Evolutionary conservation across 2,797 vertebrate species (phyloP).

Genomic region (Menidia menidia): DNA sequence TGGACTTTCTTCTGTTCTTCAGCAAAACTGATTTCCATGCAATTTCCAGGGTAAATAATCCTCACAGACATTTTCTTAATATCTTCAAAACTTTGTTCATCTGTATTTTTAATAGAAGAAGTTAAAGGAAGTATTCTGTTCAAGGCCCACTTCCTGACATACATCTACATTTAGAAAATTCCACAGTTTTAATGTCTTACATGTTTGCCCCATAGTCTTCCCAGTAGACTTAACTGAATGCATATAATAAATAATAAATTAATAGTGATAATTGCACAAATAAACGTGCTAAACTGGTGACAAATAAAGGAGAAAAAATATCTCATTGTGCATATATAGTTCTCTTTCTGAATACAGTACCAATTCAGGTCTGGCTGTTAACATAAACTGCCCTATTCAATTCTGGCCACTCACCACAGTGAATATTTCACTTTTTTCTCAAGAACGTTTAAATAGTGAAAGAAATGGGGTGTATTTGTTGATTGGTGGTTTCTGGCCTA

Average conservation of each 20-base stretch:
- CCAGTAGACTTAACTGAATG: background rate
- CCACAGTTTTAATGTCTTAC: background rate
- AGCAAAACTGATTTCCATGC: conserved; percentile 38
- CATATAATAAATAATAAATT: conserved; percentile 1
- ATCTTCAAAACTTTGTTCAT: conserved; percentile 54
- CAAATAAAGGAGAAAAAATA: conserved; percentile 28
- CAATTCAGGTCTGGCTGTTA: conserved; percentile 59
- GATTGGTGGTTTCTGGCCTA: conserved; percentile 70
- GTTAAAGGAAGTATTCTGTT: background rate
- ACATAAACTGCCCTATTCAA: conserved; percentile 58
- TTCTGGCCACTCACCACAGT: conserved; percentile 61
- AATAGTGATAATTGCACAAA: conserved; percentile 3
- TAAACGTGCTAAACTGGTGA: conserved; percentile 20
- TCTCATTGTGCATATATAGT: conserved; percentile 54
- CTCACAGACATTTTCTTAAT: conserved; percentile 41
- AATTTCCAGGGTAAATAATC: conserved; percentile 56
- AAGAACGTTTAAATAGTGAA: conserved; percentile 69
- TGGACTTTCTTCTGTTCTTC: conserved; percentile 38
- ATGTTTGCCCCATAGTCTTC: conserved; percentile 3
- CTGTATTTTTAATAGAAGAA: conserved; percentile 54
- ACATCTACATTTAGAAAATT: background rate
- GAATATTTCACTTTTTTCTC: conserved; percentile 74
- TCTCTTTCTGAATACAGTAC: conserved; percentile 52
- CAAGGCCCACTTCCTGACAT: background rate
- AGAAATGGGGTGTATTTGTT: conserved; percentile 70